Base-by-base conservation (phyloP, 2,888 invertebrate species). In the Periphyllus acericola region DNA sequence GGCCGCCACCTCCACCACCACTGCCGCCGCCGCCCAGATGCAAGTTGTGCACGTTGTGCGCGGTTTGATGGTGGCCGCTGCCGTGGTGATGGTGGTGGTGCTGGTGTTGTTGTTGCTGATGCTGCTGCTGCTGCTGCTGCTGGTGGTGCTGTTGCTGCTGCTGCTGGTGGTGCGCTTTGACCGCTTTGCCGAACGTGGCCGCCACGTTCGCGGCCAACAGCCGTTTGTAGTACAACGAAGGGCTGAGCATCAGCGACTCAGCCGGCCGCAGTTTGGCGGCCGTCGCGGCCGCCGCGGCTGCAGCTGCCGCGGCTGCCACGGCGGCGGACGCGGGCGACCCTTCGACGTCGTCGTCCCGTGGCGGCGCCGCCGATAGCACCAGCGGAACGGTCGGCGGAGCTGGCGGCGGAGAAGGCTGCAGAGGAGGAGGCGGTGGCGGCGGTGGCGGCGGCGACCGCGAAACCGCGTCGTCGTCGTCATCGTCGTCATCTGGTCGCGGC, bases 181-280 rank as follows among this genome's bases (percentile, higher is more conserved):
- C 90, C 29, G 89, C 89, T 74, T 89, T 90, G 25, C 90, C 89
- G 66, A 90, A 85, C 5, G 86, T 86, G 3, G 89, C 90, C 46
- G 89, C 90, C 32, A 90, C 90, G 89, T 90, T 89, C 29, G 90
- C 90, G 8, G 90, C 90, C 75, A 90, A 89, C 76, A 90, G 89
- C 81, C 90, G 90, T 89, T 90, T 90, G 89, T 90, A 90, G 89
- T 90, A 90, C 52, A 90, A 72, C 60, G 86, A 80, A 36, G 86
- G 86, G 29, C 80, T 80, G 60, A 86, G 79, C 86, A 86, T 86
- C 29, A 84, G 19, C 52, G 85, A 72, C 40, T 85, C 85, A 68
- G 75, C 55, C 74, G 84, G 87, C 72, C 89, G 76, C 46, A 79
- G 36, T 74, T 83, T 88, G 60, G 76, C 82, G 29, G 83, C 80